Conservation (phyloP, 2,113 vertebrate species). For the Meles meles region DNA sequence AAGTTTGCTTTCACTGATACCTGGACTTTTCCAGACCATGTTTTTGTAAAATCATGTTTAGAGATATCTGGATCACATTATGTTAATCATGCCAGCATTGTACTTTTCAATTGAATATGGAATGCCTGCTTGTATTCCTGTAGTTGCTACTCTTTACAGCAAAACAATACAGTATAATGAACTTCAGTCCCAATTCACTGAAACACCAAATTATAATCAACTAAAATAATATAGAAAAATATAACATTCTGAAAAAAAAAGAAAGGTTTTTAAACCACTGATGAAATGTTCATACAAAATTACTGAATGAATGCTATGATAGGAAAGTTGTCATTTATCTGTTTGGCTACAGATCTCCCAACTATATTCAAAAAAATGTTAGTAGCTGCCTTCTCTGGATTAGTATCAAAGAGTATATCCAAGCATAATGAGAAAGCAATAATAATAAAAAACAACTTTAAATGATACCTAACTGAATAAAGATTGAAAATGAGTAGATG, state of each 20-base stretch:
- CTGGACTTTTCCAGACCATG: neutral
- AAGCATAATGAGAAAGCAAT: slow-evolving; percentile 32
- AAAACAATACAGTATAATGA: slow-evolving; percentile 58
- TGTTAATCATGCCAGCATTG: neutral
- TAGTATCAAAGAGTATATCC: slow-evolving; percentile 49
- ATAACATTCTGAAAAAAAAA: slow-evolving; percentile 12
- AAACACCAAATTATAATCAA: slow-evolving; percentile 61
- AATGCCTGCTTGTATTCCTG: neutral
- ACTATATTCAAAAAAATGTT: neutral
- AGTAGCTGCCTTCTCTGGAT: slow-evolving; percentile 26
- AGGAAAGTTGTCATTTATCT: neutral
- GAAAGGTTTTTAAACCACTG: neutral
- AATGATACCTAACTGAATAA: neutral
- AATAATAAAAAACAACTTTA: neutral
- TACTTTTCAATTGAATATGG: neutral
- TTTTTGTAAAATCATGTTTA: neutral
- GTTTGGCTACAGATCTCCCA: neutral
- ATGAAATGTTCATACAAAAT: slow-evolving; percentile 22
- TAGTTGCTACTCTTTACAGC: neutral
- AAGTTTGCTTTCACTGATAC: neutral
- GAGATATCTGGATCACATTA: neutral
- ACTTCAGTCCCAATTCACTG: slow-evolving; percentile 43
- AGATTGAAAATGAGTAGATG: slow-evolving; percentile 12
- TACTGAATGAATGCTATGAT: neutral
- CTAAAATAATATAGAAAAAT: slow-evolving; percentile 44